Percentiles rank a stretch among this genome's conserved stretches.
phyloP scores from a whole-genome alignment of 2,113 vertebrate species.

The Ramphastos sulfuratus region DNA sequence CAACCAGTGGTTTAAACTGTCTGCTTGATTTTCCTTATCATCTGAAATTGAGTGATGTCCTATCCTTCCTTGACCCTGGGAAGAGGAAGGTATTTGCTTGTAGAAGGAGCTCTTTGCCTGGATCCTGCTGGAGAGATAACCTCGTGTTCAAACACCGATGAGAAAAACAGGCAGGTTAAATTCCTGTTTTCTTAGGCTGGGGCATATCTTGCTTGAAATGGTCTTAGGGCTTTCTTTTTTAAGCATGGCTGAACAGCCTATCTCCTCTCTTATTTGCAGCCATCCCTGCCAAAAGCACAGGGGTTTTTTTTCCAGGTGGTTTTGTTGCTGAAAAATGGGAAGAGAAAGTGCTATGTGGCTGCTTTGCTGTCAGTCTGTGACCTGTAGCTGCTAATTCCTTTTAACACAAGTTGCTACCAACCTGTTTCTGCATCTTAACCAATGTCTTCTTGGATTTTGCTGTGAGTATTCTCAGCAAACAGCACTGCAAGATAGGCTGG shows the following conservation, averaged over 20 bases:
- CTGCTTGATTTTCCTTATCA: background rate
- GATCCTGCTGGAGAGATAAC: constrained; percentile 12
- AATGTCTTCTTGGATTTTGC: background rate
- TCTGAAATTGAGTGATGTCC: background rate
- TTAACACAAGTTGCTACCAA: background rate
- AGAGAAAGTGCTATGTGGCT: background rate
- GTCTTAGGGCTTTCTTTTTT: background rate
- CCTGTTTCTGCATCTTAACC: background rate
- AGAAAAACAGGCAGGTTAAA: background rate
- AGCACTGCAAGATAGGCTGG: background rate
- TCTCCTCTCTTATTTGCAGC: background rate
- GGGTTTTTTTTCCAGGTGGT: background rate
- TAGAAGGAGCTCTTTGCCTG: constrained; percentile 9
- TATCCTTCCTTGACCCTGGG: background rate
- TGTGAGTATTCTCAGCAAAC: background rate
- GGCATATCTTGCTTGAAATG: background rate
- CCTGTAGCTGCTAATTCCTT: background rate
- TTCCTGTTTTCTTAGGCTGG: background rate
- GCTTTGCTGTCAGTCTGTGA: background rate
- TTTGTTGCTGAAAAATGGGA: background rate
- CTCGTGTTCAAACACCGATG: background rate
- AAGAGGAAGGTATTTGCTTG: background rate
- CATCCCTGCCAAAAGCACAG: background rate
- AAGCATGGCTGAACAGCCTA: background rate
- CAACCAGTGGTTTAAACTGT: background rate